Evolutionary conservation across 2,888 invertebrate species (phyloP), one percentile per base, ranked within the genome.

Genomic region (Platynereis dumerilii): DNA sequence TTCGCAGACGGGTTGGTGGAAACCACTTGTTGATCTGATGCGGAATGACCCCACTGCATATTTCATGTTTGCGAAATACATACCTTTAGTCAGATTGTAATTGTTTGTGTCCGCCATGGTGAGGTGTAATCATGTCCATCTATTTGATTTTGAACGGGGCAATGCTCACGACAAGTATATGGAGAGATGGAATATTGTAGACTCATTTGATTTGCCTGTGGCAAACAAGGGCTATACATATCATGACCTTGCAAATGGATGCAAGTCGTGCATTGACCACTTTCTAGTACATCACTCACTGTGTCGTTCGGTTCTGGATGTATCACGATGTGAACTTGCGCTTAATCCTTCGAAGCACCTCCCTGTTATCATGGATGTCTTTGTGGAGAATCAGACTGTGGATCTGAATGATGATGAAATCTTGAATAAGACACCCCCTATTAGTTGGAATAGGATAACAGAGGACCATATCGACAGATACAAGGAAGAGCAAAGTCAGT

Each of bases 151-250:
- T 5, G 48, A n/a, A 7, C 7, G 48, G 3, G 20, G 22, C n/a
- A 12, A 48, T 48, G 48, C 48, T 20, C 48, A 48, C 17, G 48
- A 48, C 48, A 48, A 10, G 5, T 48, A 48, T n/a, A 7, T 48
- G 7, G 17, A 22, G 22, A 48, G 48, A 48, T 22, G 17, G 48
- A n/a, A n/a, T n/a, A 3, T 48, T 3, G 7, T 48, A 48, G n/a
- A 48, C 17, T 20, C 48, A 10, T 48, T 48, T 48, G n/a, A 48
- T 48, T 22, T 48, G n/a, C 48, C 48, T 12, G 7, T 5, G 5
- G 48, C 48, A 10, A n/a, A 48, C 17, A 48, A 48, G 17, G 48
- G 48, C 17, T 48, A 20, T n/a, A 48, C 48, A 5, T 48, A 48
- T n/a, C n/a, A n/a, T 48, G 48, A 48, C 22, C 48, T 22, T 20